These are phyloP conservation scores for western clawed frog (Xenopus tropicalis) DNA, from an alignment of 2,113 vertebrate genomes.

Conservation along the genomic window DNA sequence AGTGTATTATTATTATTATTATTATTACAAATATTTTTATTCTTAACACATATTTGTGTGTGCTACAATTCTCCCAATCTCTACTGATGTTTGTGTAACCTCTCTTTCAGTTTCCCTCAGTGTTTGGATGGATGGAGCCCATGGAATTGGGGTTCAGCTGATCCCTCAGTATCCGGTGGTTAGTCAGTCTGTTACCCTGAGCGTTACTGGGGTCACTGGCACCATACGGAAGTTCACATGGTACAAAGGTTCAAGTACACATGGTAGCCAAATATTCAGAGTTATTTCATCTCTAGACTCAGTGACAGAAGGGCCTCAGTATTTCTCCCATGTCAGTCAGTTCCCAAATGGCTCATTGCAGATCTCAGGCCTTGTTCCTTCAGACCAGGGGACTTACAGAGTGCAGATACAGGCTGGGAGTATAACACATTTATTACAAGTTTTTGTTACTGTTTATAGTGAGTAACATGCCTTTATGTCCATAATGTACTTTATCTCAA, in stretches of 20 bases:
- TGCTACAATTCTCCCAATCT: too few species aligned
- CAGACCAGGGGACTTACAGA: slow-evolving; percentile 1
- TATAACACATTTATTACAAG: too few species aligned
- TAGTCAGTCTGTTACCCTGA: slow-evolving; percentile 18
- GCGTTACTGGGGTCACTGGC: slow-evolving; percentile 13
- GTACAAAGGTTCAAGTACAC: background rate
- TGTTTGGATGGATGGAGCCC: background rate
- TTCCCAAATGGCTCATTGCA: slow-evolving; percentile 4
- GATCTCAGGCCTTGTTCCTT: background rate
- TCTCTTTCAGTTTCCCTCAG: slow-evolving; percentile 16
- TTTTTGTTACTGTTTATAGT: background rate
- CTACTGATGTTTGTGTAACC: background rate
- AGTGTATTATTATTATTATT: too few species aligned
- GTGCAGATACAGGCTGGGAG: background rate
- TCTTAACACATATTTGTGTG: too few species aligned
- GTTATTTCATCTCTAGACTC: background rate
- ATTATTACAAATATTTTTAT: too few species aligned
- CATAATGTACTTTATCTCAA: too few species aligned
- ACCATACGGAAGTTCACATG: background rate
- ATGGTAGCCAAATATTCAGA: background rate
- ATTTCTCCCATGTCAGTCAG: background rate
- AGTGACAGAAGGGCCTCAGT: background rate
- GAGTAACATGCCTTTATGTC: too few species aligned
- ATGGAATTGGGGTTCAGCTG: background rate
- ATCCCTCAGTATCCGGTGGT: slow-evolving; percentile 19